These are phyloP conservation scores for Poeciliopsis infans DNA, from an alignment of 2,797 vertebrate species.

Conservation along the genomic window DNA sequence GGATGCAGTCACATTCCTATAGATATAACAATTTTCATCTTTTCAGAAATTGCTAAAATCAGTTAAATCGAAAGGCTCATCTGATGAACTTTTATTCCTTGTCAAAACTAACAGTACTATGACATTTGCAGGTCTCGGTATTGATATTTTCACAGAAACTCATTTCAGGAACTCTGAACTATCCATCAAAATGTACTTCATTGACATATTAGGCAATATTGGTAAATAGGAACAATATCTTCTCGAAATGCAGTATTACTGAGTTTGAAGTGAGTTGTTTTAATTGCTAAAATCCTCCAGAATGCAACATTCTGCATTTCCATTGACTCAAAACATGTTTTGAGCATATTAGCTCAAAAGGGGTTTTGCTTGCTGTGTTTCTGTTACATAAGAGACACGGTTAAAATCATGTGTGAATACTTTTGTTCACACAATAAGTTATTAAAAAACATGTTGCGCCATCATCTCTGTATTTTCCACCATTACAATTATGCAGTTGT, in stretches of 20 bases:
- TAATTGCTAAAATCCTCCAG: neutral
- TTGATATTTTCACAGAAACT: neutral
- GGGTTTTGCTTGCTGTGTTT: too few species aligned
- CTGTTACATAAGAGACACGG: too few species aligned
- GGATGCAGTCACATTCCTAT: conserved; percentile 33
- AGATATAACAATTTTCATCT: neutral
- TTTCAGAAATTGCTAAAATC: neutral
- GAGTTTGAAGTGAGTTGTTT: neutral
- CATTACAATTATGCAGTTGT: too few species aligned
- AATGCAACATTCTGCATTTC: neutral
- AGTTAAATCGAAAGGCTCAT: neutral
- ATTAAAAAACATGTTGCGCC: too few species aligned
- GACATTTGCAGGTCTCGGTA: neutral
- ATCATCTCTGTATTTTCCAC: too few species aligned
- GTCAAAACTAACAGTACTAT: neutral
- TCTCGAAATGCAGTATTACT: too few species aligned
- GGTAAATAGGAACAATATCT: too few species aligned
- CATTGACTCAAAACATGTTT: too few species aligned
- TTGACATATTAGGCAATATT: neutral
- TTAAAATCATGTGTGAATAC: too few species aligned
- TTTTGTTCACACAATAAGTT: too few species aligned
- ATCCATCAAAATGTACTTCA: neutral
- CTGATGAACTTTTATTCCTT: neutral
- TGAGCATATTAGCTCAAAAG: too few species aligned
- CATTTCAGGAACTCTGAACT: neutral